phyloP scores from a whole-genome alignment of 2,888 invertebrate genomes.

The Norana najaformis region DNA sequence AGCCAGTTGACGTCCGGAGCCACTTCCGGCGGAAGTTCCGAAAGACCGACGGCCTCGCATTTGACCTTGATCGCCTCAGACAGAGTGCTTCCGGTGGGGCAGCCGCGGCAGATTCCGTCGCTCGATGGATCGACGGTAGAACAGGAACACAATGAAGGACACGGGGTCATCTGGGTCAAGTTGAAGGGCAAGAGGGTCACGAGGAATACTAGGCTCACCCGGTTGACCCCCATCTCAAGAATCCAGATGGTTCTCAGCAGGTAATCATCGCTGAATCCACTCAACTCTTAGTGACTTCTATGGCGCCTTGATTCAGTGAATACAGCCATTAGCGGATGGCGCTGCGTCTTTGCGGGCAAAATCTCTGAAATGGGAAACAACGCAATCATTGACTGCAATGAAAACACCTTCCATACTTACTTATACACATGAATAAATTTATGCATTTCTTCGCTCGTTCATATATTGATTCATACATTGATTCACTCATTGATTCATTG shows the following conservation, averaged over 20 bases:
- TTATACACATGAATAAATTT: neutral
- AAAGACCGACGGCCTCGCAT: slow-evolving; percentile 17
- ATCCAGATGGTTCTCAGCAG: neutral
- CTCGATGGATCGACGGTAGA: neutral
- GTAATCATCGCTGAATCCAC: neutral
- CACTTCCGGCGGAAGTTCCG: slow-evolving; percentile 19
- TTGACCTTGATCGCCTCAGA: slow-evolving; percentile 14
- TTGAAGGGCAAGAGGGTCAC: neutral
- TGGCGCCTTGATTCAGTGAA: neutral
- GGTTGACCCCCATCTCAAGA: neutral
- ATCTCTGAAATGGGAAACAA: neutral
- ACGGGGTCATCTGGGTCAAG: neutral
- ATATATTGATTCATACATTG: neutral
- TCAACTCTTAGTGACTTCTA: neutral
- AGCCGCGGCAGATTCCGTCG: neutral
- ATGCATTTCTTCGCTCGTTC: neutral
- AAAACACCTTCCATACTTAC: neutral
- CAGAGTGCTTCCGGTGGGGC: neutral
- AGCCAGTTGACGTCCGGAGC: slow-evolving; percentile 28
- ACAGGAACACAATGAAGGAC: neutral
- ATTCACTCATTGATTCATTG: neutral
- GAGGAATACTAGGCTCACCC: neutral
- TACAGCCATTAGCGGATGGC: neutral
- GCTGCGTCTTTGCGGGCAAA: neutral
- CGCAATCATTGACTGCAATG: neutral